Base-by-base conservation (phyloP, 2,113 vertebrate species). In the Erinaceus europaeus region DNA sequence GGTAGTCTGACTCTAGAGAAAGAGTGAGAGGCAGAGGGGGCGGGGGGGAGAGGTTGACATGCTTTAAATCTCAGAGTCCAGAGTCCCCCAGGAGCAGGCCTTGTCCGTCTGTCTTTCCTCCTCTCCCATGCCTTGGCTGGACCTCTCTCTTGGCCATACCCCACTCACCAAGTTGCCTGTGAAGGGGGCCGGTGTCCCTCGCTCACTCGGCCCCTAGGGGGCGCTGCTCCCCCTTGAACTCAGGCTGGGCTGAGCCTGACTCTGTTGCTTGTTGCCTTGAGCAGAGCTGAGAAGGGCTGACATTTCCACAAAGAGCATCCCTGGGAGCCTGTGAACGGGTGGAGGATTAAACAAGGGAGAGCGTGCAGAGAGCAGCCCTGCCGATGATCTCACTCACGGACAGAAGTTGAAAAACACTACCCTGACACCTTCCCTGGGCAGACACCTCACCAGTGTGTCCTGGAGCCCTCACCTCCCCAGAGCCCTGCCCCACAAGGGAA, bases 291-390 rank as follows among this genome's bases (percentile, higher is more conserved):
- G 84, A 40, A 57, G 50, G 89, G 80, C 68, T 82, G 74, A 52
- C 86, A 32, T 82, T 87, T 94, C 40, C 69, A 65, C 18, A 87
- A 68, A 62, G 34, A 59, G n/a, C 34, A 64, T 34, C 10, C 6
- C 12, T 52, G 44, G 21, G 57, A 84, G 73, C 18, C 44, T 65
- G 82, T 32, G 85, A 77, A 50, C 17, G 4, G 17, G 2, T 29
- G 21, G 62, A 40, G 85, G 68, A 72, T 62, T 57, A 86, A 85
- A 64, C 59, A 68, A 46, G 82, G 46, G 64, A 44, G 34, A 9
- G 38, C 38, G n/a, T n/a, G n/a, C n/a, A n/a, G n/a, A n/a, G n/a
- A n/a, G n/a, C n/a, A n/a, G n/a, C n/a, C n/a, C n/a, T n/a, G n/a
- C n/a, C n/a, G n/a, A n/a, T n/a, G n/a, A n/a, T n/a, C n/a, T n/a